Percentiles rank a stretch among this genome's conserved stretches.
phyloP scores from a whole-genome alignment of 2,888 invertebrate genomes.

The Candidula unifasciata region DNA sequence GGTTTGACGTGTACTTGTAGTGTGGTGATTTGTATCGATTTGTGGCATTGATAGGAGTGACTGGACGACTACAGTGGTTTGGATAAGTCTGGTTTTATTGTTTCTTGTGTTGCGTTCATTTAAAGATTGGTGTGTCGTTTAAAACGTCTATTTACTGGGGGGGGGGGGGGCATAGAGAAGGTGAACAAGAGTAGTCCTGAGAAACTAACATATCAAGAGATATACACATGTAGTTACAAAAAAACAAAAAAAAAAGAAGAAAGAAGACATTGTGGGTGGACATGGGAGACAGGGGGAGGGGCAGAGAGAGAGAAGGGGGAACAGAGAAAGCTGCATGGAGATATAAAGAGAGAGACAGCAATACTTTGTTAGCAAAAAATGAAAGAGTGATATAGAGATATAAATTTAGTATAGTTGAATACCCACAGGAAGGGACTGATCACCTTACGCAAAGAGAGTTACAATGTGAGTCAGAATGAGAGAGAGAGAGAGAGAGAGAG shows the following conservation, averaged over 20 bases:
- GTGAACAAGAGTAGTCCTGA: too few relatives aligned
- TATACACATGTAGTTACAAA: too few relatives aligned
- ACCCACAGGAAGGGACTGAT: neutral
- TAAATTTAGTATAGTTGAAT: neutral
- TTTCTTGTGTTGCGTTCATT: too few relatives aligned
- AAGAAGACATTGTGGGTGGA: neutral
- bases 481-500: neutral
- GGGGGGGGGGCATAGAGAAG: too few relatives aligned
- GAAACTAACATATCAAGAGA: too few relatives aligned
- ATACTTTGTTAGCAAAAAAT: neutral
- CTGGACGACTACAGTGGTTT: neutral
- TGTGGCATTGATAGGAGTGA: neutral
- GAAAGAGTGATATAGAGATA: constrained; percentile 12
- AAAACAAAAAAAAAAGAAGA: too few relatives aligned
- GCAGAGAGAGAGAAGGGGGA: neutral
- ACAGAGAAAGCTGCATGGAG: neutral
- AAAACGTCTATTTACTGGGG: too few relatives aligned
- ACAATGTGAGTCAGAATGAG: neutral
- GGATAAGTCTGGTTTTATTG: too few relatives aligned
- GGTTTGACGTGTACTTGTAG: neutral
- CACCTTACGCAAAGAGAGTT: neutral
- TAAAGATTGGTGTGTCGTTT: too few relatives aligned
- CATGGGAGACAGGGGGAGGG: constrained; percentile 38
- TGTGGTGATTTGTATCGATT: neutral
- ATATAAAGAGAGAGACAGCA: too few relatives aligned